Percentiles rank a stretch among this genome's conserved stretches.
Evolutionary conservation across 2,888 invertebrate genomes (phyloP).

Genomic region (Scrobipalpa costella): DNA sequence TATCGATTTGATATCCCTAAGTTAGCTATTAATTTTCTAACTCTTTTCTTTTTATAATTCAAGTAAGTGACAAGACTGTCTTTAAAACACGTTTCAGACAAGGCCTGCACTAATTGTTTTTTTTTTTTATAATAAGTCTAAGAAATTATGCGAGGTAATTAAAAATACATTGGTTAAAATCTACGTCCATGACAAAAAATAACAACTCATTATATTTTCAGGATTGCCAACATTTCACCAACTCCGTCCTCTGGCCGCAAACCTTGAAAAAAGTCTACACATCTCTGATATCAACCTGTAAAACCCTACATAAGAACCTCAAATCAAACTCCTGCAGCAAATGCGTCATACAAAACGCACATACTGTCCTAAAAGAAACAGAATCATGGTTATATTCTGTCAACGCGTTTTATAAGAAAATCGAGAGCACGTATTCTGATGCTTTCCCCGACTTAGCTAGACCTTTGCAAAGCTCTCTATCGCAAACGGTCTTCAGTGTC

Average conservation of each 20-base stretch:
- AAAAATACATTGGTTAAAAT: no score
- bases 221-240: conserved; percentile 75
- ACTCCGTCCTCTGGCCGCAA: conserved; percentile 63
- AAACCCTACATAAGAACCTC: conserved; percentile 42
- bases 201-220: conserved; percentile 43
- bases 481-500: conserved; percentile 85
- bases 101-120: no score
- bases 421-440: conserved; percentile 79
- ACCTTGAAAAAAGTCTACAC: conserved; percentile 50
- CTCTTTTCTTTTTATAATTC: no score
- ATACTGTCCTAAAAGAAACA: conserved; percentile 64
- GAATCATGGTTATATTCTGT: conserved; percentile 78
- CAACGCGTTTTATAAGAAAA: conserved; percentile 77
- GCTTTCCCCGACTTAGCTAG: conserved; percentile 90
- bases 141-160: no score
- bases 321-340: conserved; percentile 38
- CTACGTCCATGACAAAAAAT: neutral
- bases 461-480: conserved; percentile 85
- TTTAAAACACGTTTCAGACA: no score
- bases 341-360: conserved; percentile 44
- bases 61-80: no score
- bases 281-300: conserved; percentile 48
- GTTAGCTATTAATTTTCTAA: no score
- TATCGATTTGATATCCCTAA: no score
- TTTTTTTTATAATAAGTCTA: no score